Evolutionary conservation across 2,113 vertebrate species (phyloP).

Genomic region (Ptilonorhynchus violaceus): DNA sequence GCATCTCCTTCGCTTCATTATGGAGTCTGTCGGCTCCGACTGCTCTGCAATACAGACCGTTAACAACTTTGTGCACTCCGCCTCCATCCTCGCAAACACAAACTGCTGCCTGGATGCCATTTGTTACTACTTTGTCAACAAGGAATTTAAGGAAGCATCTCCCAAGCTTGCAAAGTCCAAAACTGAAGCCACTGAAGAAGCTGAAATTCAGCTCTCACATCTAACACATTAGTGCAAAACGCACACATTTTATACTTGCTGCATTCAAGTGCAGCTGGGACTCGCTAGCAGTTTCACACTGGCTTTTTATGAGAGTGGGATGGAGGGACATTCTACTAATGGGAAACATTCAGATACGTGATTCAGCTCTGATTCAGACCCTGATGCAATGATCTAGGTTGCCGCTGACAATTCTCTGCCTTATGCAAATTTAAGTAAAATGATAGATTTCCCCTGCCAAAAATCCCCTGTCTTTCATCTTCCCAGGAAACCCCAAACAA

Average conservation of each 20-base stretch:
- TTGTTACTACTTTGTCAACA: conserved; percentile 67
- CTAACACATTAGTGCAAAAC: not conserved
- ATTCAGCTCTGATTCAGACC: not conserved
- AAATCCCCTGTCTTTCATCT: not conserved
- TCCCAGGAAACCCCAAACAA: not conserved
- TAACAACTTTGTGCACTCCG: not conserved
- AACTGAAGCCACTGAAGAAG: not conserved
- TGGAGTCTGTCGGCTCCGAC: not conserved
- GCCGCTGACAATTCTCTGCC: not conserved
- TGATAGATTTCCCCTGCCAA: not conserved
- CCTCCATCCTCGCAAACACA: conserved; percentile 31
- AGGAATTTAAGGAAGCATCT: conserved; percentile 56
- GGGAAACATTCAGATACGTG: not conserved
- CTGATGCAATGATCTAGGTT: not conserved
- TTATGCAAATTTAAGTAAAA: not conserved
- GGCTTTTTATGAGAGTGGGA: not conserved
- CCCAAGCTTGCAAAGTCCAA: not conserved
- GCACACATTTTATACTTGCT: not conserved
- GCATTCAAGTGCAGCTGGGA: not conserved
- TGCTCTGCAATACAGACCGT: not conserved
- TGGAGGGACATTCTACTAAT: not conserved
- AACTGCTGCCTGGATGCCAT: conserved; percentile 71
- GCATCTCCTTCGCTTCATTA: conserved; percentile 32
- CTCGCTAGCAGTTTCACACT: not conserved
- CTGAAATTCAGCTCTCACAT: not conserved